phyloP scores from a whole-genome alignment of 1,140 invertebrate species.

The Polyergus mexicanus region DNA sequence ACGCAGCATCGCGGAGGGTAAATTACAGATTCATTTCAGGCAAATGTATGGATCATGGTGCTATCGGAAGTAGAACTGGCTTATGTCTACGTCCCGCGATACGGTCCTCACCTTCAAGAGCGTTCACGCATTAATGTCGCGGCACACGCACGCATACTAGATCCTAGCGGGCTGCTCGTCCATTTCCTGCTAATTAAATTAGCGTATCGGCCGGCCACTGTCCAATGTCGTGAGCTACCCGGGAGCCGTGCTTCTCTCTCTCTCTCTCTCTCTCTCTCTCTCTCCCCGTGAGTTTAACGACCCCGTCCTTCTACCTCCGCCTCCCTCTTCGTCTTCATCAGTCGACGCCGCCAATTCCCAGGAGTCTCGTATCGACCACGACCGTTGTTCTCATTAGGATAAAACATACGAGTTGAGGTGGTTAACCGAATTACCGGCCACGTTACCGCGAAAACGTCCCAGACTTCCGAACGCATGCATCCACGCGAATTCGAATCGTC shows the following conservation, averaged over 20 bases:
- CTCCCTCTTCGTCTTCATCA: slow-evolving; percentile 80
- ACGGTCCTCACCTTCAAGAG: slow-evolving; percentile 39
- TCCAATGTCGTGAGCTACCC: slow-evolving; percentile 72
- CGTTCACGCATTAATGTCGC: slow-evolving; percentile 72
- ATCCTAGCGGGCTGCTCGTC: slow-evolving; percentile 66
- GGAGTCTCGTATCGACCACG: slow-evolving; percentile 80
- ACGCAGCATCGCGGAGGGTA: slow-evolving; percentile 8
- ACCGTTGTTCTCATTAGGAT: slow-evolving; percentile 84
- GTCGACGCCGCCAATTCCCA: slow-evolving; percentile 80
- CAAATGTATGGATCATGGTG: slow-evolving; percentile 32
- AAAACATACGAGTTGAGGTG: slow-evolving; percentile 80
- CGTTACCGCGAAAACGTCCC: slow-evolving; percentile 64
- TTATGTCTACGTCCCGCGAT: slow-evolving; percentile 16
- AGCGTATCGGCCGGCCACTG: slow-evolving; percentile 79
- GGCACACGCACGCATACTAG: slow-evolving; percentile 69
- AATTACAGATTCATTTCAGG: slow-evolving; percentile 59
- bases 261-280: not conserved
- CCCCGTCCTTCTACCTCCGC: slow-evolving; percentile 62
- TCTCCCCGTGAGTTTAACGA: slow-evolving; percentile 68
- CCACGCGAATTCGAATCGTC: not conserved
- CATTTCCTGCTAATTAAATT: slow-evolving; percentile 83
- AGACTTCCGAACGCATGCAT: not conserved
- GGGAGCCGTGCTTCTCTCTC: slow-evolving; percentile 59
- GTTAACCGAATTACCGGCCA: slow-evolving; percentile 81
- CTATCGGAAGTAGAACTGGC: slow-evolving; percentile 64